Conservation (phyloP, 2,113 vertebrate genomes). For the Leucopsar rothschildi region DNA sequence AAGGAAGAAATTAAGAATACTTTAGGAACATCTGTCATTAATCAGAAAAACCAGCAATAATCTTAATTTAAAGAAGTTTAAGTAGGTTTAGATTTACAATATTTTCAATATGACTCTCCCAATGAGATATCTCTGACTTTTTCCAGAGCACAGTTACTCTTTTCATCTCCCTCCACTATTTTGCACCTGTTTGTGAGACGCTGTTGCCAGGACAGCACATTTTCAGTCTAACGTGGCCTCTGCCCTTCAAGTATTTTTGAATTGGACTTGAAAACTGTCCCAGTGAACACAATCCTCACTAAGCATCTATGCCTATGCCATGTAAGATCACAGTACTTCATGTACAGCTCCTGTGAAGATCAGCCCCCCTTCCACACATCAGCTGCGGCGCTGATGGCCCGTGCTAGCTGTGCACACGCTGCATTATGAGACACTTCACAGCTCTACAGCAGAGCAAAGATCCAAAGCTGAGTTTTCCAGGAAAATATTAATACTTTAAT, state of each 20-base stretch:
- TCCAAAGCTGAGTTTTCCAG: not conserved
- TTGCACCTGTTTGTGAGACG: not conserved
- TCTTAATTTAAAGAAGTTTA: not conserved
- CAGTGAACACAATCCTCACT: not conserved
- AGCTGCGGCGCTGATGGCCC: not conserved
- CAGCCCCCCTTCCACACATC: not conserved
- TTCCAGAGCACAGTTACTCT: not conserved
- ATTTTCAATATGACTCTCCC: not conserved
- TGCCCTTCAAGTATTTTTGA: not conserved
- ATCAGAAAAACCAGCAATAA: not conserved
- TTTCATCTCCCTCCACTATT: not conserved
- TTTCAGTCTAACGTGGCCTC: not conserved
- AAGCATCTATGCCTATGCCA: not conserved
- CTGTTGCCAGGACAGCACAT: not conserved
- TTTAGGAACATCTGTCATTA: conserved; percentile 9
- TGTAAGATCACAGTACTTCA: not conserved
- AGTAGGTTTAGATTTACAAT: not conserved
- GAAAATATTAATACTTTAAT: not conserved
- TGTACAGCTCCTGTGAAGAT: not conserved
- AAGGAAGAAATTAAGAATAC: not conserved
- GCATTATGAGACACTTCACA: not conserved
- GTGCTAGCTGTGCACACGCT: accelerated
- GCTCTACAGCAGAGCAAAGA: not conserved
- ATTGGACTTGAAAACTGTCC: not conserved
- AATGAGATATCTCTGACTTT: not conserved